Percentiles rank a stretch among this genome's conserved stretches.
Conservation (phyloP, 35 echinoderm and acorn worm species). For the Lytechinus variegatus region DNA sequence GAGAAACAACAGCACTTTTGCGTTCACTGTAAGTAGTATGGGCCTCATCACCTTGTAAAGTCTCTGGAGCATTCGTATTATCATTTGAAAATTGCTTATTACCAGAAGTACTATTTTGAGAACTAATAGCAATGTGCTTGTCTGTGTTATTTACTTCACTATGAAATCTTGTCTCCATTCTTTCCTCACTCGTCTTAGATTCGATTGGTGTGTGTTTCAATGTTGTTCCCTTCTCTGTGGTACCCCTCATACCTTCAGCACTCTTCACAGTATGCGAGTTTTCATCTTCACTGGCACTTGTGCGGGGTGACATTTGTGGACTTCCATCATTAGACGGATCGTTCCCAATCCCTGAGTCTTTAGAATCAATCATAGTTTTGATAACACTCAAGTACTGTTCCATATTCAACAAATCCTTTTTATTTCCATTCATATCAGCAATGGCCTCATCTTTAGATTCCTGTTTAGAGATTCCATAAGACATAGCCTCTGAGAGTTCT, state of each 20-base stretch:
- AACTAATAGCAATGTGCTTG: background rate
- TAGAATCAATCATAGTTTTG: slow-evolving; percentile 89
- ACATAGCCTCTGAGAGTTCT: slow-evolving; percentile 63
- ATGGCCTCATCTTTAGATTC: slow-evolving; percentile 68
- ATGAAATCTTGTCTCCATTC: background rate
- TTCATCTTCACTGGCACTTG: slow-evolving; percentile 22
- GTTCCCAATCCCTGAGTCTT: slow-evolving; percentile 94
- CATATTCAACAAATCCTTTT: slow-evolving; percentile 53
- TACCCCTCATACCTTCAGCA: background rate
- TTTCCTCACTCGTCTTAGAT: background rate
- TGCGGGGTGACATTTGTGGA: slow-evolving; percentile 72
- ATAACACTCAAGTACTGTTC: slow-evolving; percentile 80
- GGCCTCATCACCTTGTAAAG: background rate
- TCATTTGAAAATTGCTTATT: background rate
- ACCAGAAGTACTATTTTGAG: background rate
- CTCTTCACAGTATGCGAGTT: background rate
- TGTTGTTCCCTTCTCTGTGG: background rate
- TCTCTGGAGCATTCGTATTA: background rate
- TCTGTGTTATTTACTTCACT: background rate
- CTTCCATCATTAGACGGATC: slow-evolving; percentile 70
- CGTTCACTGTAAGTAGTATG: background rate
- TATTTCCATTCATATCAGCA: slow-evolving; percentile 57
- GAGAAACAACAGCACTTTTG: background rate
- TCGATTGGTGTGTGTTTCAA: background rate
- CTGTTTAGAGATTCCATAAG: slow-evolving; percentile 42